Base-by-base conservation (phyloP, 2,113 vertebrate species). In the Lampris megalopsis region DNA sequence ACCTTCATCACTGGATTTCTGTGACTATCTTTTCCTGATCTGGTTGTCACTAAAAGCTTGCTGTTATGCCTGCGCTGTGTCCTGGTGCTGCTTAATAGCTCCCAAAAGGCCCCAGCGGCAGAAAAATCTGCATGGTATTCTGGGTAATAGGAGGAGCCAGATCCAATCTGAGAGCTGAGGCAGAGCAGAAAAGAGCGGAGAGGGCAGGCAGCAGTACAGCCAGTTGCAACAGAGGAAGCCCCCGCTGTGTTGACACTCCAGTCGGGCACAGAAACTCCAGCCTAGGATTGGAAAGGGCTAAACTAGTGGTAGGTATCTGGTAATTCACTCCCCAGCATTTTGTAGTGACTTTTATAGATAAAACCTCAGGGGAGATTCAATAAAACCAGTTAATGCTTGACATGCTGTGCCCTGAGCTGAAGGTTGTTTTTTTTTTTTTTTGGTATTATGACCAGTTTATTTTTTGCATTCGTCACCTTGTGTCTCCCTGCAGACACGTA, bases 71-170 rank as follows among this genome's bases (percentile, higher is more conserved):
- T 56, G 41, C 77, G 8, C 82, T 72, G 75, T 78, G 85, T 53
- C 71, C 73, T 83, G 63, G 40, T 64, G 7, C 65, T 68, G 71
- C 67, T 81, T 89, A 81, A 84, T 80, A 83, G 81, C 81, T 86
- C 74, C 81, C 83, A 79, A 86, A 86, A 59, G 60, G 70, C 76
- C 11, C 75, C 71, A 45, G 38, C 75, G 78, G 75, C 86, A 82
- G 77, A 79, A 73, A 24, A 76, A 85, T 73, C 73, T 85, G 69
- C 84, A 75, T 79, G 56, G 77, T 71, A 82, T 79, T 90, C 70
- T 84, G 79, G 62, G 81, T 77, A 61, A 81, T 64, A 71, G 75
- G 69, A 77, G 78, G 71, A 73, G 68, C 66, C 59, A 54, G 73
- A 84, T 81, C 71, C 76, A 80, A 82, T 86, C 56, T 43, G 70